Evolutionary conservation across 2,113 vertebrate species (phyloP), one percentile per base, ranked within the genome.

Genomic region (Pygoscelis antarcticus): DNA sequence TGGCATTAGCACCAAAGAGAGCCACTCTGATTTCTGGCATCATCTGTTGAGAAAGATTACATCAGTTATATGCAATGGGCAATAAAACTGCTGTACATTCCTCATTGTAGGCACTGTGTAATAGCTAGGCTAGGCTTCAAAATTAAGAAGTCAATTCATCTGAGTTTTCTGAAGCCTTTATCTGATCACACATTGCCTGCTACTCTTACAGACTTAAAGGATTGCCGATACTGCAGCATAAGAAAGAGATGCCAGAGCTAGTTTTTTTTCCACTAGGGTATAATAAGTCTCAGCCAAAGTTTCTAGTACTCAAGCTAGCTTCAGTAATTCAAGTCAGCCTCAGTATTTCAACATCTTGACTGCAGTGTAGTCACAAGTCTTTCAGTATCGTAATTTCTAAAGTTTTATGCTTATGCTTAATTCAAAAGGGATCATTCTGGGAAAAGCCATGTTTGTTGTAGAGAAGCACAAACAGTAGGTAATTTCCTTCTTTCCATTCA

Each of bases 1-100:
- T 99, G 91, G 97, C 98, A 96, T 99, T 99, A 83, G 98, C 98
- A 69, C 99, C 99, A 61, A 99, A 99, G 92, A 99, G 98, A 87
- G 97, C 98, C 93, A 98, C 98, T 96, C 99, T 98, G 92, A 99
- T 98, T 94, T 99, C 99, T 94, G 99, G 99, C 99, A 99, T 99
- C 99, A 99, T 99, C 99, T 99, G 98, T 92, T 42, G 84, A 97
- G 62, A 95, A 68, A 96, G 51, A 44, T 64, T 34, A 74, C 42
- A 85, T 30, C 46, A 64, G 75, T 77, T 88, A 72, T 2, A 70
- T 13, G 62, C 61, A 54, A 49, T 1, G 14, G 79, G 61, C 90
- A 96, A 82, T 16, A 46, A 29, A 83, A 61, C 8, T 19, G 27
- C 54, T 26, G 36, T 17, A 22, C 21, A 18, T 38, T 91, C 64